Base-by-base conservation (phyloP, 2,113 vertebrate species). In the Alligator sinensis region DNA sequence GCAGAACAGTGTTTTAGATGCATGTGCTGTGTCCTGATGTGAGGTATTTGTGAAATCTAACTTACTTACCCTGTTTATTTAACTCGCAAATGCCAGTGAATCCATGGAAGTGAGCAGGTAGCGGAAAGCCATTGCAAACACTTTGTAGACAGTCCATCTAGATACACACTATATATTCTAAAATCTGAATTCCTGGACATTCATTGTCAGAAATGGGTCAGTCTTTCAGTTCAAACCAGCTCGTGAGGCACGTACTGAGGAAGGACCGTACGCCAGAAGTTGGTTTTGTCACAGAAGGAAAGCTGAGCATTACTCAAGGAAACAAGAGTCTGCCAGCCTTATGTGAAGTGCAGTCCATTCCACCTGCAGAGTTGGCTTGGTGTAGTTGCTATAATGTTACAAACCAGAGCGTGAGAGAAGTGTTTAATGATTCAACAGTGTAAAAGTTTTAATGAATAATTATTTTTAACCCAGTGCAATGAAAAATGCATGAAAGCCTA, bases 401-500 rank as follows among this genome's bases (percentile, higher is more conserved):
- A 55, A 81, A 74, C 18, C 3, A 61, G 70, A 79, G 84, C 3
- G 63, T 18, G 78, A 80, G 19, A 28, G 58, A 54, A 62, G 11
- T 30, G 15, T 4, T 58, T 28, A 24, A 62, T 62, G 22, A 4
- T 47, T 90, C 34, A 55, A 38, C 14, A 68, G 68, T 79, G 74
- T n/a, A 7, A 88, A 13, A 2, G 3, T 1, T 0, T n/a, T 75
- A 15, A 92, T 60, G 10, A 24, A 62, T 22, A 6, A 25, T 94
- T 96, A 58, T 55, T 74, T 97, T 92, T 77, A 11, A 85, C 75
- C 6, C 97, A 99, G 99, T 99, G 99, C 97, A 98, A 98, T 97
- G 98, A 98, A 47, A 98, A 96, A 54, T 99, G 97, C 86, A 95
- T 98, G 5, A 99, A 99, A 94, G 99, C 99, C 1, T 98, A 98